Evolutionary conservation across 2,888 invertebrate genomes (phyloP).

Genomic region (Pristionchus exspectatus): DNA sequence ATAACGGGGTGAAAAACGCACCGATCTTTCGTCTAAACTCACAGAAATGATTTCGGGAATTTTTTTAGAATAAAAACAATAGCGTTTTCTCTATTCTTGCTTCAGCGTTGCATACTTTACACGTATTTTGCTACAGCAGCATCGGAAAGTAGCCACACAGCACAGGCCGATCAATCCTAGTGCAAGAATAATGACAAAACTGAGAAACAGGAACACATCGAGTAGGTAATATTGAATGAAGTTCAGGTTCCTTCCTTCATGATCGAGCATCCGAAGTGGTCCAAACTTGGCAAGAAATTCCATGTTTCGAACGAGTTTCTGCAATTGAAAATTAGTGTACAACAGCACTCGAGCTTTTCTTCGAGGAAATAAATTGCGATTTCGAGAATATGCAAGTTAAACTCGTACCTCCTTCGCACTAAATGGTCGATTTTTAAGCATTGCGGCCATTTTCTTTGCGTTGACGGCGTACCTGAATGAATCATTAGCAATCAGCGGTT

Average conservation of each 20-base stretch:
- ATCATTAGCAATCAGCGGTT: no score
- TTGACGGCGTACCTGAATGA: background rate
- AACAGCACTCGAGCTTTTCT: background rate
- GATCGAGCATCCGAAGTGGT: background rate
- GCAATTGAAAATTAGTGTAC: background rate
- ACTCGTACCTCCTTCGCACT: background rate
- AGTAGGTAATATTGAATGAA: constrained; percentile 1
- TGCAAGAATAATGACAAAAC: background rate
- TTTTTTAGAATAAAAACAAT: no score
- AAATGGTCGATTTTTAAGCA: background rate
- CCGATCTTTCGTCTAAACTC: no score
- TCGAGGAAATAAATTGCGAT: no score
- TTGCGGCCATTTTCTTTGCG: background rate
- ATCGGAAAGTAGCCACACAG: background rate
- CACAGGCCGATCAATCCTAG: background rate
- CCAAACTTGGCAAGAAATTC: constrained; percentile 22
- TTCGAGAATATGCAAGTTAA: no score
- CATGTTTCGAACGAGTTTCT: constrained; percentile 26
- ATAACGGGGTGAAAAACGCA: no score
- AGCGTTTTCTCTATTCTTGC: background rate
- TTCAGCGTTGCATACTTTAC: background rate
- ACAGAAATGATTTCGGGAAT: no score
- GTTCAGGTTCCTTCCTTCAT: constrained; percentile 22
- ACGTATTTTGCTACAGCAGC: background rate
- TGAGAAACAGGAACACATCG: background rate